phyloP scores from a whole-genome alignment of 2,797 vertebrate species.

The Neomorphus geoffroyi region DNA sequence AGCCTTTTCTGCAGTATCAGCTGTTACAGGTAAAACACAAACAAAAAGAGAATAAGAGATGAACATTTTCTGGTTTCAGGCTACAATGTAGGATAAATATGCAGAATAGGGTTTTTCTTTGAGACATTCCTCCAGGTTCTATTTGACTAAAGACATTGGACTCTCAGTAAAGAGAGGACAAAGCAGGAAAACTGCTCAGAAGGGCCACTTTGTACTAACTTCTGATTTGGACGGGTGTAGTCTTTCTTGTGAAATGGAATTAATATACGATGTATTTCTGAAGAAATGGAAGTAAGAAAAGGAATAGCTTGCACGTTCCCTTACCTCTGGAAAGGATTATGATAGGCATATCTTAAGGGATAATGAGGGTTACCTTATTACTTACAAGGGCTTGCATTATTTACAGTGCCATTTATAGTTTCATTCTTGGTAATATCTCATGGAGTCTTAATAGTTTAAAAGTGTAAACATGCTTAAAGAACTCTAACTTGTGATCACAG shows the following conservation, averaged over 20 bases:
- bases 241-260: neutral
- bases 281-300: neutral
- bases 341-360: neutral
- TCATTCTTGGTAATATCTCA: neutral
- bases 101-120: neutral
- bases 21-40: neutral
- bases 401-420: neutral
- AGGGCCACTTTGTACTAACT: neutral
- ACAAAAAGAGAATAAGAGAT: neutral
- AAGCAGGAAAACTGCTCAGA: neutral
- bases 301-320: neutral
- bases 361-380: neutral
- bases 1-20: neutral
- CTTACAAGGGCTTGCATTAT: neutral
- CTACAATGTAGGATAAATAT: neutral
- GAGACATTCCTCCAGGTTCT: neutral
- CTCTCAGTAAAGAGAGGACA: neutral
- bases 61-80: neutral
- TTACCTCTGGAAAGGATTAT: neutral
- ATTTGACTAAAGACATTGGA: neutral
- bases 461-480: neutral
- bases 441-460: neutral
- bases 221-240: neutral
- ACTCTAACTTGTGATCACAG: neutral
- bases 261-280: neutral